Percentiles rank a stretch among this genome's conserved stretches.
Evolutionary conservation across 2,113 vertebrate species (phyloP).

Genomic region (Rhadina sibilatrix): DNA sequence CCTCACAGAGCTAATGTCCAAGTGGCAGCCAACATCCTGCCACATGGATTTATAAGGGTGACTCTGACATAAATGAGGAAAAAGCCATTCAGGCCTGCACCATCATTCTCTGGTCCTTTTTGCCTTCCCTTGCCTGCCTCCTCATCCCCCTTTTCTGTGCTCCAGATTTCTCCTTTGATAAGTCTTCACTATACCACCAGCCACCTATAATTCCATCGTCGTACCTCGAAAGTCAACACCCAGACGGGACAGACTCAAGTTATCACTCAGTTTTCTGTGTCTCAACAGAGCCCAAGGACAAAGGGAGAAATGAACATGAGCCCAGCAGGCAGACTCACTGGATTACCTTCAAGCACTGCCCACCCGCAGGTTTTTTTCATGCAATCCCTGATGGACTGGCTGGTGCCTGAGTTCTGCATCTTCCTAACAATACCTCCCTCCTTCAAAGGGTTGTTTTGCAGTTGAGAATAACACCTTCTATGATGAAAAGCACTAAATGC

Average conservation of each 20-base stretch:
- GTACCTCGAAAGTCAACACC: fast-evolving
- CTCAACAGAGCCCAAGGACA: fast-evolving
- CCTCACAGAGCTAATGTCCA: not conserved
- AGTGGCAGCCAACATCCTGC: not conserved
- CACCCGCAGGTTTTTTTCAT: not conserved
- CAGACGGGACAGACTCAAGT: not conserved
- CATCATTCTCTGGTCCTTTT: not conserved
- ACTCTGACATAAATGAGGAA: not conserved
- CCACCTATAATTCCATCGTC: fast-evolving
- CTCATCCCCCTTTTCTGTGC: too few species aligned
- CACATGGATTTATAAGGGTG: not conserved
- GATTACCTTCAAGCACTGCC: not conserved
- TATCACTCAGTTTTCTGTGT: not conserved
- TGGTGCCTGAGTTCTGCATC: not conserved
- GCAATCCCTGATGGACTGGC: not conserved
- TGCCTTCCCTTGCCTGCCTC: not conserved
- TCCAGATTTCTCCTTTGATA: not conserved
- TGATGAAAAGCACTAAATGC: not conserved
- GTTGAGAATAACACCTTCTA: not conserved
- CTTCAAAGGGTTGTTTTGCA: not conserved
- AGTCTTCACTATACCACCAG: not conserved
- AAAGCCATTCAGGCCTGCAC: not conserved
- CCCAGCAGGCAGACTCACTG: not conserved
- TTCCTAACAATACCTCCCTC: not conserved
- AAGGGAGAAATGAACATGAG: not conserved